phyloP scores from a whole-genome alignment of 2,888 invertebrate species.

The Thelaira solivaga region DNA sequence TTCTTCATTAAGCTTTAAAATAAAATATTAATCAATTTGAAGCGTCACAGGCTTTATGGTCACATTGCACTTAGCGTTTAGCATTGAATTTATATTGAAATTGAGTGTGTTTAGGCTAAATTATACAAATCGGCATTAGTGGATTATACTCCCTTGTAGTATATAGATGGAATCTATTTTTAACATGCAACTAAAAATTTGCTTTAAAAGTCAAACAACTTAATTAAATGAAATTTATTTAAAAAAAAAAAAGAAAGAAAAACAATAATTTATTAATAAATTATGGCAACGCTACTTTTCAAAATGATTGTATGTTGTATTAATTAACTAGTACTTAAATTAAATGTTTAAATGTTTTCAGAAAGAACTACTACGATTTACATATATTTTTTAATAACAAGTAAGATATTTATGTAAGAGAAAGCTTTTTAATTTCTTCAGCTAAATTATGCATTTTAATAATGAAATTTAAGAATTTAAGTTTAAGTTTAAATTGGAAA shows the following conservation, averaged over 20 bases:
- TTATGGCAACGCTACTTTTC: constrained; percentile 40
- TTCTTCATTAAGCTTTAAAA: too few relatives aligned
- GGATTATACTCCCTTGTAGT: too few relatives aligned
- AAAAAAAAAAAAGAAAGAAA: neutral
- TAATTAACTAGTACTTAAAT: constrained; percentile 6
- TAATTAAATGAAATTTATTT: constrained; percentile 22
- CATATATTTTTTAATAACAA: constrained; percentile 18
- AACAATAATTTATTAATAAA: constrained; percentile 1
- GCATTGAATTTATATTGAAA: constrained; percentile 56
- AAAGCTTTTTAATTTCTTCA: constrained; percentile 6
- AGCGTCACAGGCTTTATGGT: too few relatives aligned
- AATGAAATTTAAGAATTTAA: constrained; percentile 8
- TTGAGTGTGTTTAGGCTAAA: constrained; percentile 3
- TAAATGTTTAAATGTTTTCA: constrained; percentile 14
- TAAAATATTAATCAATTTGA: too few relatives aligned
- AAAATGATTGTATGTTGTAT: neutral
- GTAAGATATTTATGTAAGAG: neutral
- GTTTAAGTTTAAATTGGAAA: constrained; percentile 28
- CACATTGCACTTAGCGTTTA: constrained; percentile 3
- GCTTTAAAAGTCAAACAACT: neutral
- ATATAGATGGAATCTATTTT: constrained; percentile 1
- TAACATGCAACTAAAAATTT: constrained; percentile 50
- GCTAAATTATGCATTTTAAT: neutral
- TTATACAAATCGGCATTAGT: neutral
- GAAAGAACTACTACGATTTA: constrained; percentile 24